These are phyloP conservation scores for Morelia viridis DNA, from an alignment of 2,797 vertebrate genomes.

Conservation along the genomic window DNA sequence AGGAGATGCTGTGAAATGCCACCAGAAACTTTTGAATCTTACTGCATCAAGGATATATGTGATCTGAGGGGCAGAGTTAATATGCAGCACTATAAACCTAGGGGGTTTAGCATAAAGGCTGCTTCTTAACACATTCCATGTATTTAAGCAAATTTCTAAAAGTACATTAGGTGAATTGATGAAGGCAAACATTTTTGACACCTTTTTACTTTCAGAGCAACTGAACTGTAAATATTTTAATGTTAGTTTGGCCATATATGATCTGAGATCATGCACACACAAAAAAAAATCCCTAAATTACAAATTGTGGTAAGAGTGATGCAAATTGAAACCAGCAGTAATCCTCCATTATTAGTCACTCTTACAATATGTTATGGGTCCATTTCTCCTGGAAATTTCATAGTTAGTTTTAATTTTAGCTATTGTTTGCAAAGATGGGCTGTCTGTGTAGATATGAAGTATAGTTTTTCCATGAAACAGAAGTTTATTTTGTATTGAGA, in stretches of 20 bases:
- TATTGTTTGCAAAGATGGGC: slow-evolving; percentile 82
- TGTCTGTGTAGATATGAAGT: slow-evolving; percentile 84
- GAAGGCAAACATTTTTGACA: slow-evolving; percentile 68
- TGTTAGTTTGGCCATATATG: slow-evolving; percentile 75
- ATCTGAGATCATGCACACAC: slow-evolving; percentile 76
- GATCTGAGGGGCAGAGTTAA: slow-evolving; percentile 41
- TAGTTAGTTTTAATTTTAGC: slow-evolving; percentile 82
- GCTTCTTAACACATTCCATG: slow-evolving; percentile 81
- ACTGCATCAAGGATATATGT: slow-evolving; percentile 37
- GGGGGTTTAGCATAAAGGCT: slow-evolving; percentile 62
- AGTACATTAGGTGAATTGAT: slow-evolving; percentile 26
- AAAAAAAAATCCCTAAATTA: slow-evolving; percentile 53
- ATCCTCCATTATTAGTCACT: slow-evolving; percentile 69
- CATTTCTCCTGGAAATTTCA: slow-evolving; percentile 81
- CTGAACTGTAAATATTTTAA: slow-evolving; percentile 81
- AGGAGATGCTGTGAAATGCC: slow-evolving; percentile 36
- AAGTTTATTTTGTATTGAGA: slow-evolving; percentile 91
- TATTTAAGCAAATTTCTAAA: slow-evolving; percentile 49
- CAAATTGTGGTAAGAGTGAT: slow-evolving; percentile 54
- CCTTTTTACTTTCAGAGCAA: slow-evolving; percentile 68
- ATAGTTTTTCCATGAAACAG: slow-evolving; percentile 87
- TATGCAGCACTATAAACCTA: slow-evolving; percentile 47
- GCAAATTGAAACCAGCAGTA: slow-evolving; percentile 66
- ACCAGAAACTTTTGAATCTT: slow-evolving; percentile 22
- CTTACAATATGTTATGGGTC: slow-evolving; percentile 76